Percentiles rank a stretch among this genome's conserved stretches.
Evolutionary conservation across 1,140 invertebrate species (phyloP).

Genomic region (Drosophila equinoxialis): DNA sequence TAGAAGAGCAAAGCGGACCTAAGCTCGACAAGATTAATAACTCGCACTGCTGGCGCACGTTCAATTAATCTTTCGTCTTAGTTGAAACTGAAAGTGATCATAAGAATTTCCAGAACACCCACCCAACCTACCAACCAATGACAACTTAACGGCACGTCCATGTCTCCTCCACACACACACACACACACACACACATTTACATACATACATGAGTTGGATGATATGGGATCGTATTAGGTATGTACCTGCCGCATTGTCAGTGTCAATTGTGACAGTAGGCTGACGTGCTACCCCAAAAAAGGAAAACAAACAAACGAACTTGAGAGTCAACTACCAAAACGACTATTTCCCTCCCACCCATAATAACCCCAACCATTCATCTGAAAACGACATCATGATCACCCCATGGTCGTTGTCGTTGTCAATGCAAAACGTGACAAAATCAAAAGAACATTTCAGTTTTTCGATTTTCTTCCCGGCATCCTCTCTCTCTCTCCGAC

Average conservation of each 20-base stretch:
- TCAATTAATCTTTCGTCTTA: constrained; percentile 77
- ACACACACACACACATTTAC: no score
- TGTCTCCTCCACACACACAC: constrained; percentile 1
- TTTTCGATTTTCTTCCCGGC: constrained; percentile 24
- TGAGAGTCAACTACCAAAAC: constrained; percentile 6
- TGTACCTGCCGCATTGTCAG: constrained; percentile 79
- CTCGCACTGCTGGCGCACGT: constrained; percentile 66
- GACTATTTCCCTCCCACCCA: constrained; percentile 3
- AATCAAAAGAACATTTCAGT: constrained; percentile 63
- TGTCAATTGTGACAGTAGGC: constrained; percentile 76
- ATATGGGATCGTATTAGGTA: constrained; percentile 37
- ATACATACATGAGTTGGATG: not conserved
- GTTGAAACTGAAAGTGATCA: constrained; percentile 23
- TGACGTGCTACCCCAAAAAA: constrained; percentile 22
- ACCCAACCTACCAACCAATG: constrained; percentile 40
- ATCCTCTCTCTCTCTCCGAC: constrained; percentile 35
- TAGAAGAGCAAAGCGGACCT: constrained; percentile 41
- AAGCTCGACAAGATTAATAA: constrained; percentile 79
- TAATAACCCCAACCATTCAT: constrained; percentile 45
- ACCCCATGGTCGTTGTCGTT: constrained; percentile 39
- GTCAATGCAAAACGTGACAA: constrained; percentile 64
- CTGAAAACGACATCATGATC: constrained; percentile 4
- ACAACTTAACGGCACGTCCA: constrained; percentile 76
- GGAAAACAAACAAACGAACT: constrained; percentile 74
- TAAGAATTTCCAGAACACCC: not conserved